phyloP scores from a whole-genome alignment of 2,797 vertebrate genomes.

The Onychomys leucogaster region DNA sequence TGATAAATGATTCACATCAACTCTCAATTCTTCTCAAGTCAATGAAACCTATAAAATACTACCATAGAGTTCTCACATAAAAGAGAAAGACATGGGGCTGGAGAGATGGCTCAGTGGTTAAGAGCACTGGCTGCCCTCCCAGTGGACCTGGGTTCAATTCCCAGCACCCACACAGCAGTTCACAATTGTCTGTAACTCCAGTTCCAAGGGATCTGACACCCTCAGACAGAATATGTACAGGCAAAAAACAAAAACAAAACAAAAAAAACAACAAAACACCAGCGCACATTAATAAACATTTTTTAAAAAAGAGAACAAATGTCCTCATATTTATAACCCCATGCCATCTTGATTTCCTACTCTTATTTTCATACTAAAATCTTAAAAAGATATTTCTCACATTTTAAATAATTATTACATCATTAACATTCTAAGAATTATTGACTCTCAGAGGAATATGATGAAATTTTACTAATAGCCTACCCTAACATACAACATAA shows the following conservation, averaged over 20 bases:
- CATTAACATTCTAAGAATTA: constrained; percentile 55
- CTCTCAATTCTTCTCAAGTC: constrained; percentile 45
- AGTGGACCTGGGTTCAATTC: background rate
- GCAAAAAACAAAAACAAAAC: background rate
- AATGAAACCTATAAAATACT: constrained; percentile 39
- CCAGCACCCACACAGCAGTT: background rate
- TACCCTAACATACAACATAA: constrained; percentile 65
- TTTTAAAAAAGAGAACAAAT: background rate
- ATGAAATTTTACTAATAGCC: constrained; percentile 44
- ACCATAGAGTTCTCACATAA: background rate
- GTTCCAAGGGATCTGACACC: background rate
- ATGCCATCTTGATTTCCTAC: constrained; percentile 15
- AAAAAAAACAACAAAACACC: background rate
- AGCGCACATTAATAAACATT: background rate
- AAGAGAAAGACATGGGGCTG: background rate
- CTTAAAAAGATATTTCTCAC: background rate
- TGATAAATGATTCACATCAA: constrained; percentile 24
- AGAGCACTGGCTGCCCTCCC: background rate
- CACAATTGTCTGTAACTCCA: background rate
- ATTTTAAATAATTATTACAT: constrained; percentile 33
- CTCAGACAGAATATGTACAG: background rate
- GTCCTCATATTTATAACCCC: background rate
- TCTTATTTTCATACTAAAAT: background rate
- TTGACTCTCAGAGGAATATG: constrained; percentile 38
- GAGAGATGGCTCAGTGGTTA: background rate